phyloP scores from a whole-genome alignment of 1,140 invertebrate genomes.

The Temnothorax curvispinosus region DNA sequence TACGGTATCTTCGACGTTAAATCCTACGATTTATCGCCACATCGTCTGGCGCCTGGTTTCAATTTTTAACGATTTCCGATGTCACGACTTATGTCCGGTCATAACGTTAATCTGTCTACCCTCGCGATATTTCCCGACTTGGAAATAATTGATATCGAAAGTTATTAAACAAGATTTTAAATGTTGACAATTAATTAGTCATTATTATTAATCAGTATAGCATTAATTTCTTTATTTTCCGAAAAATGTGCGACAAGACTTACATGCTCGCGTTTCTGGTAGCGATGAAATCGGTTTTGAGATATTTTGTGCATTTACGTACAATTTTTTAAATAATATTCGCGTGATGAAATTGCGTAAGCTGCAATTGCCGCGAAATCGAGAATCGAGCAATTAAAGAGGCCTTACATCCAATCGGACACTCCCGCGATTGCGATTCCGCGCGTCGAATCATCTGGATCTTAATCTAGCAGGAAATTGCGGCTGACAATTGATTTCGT shows the following conservation, averaged over 20 bases:
- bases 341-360: background rate
- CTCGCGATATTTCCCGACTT: background rate
- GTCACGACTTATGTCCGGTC: conserved; percentile 17
- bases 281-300: background rate
- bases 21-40: conserved; percentile 25
- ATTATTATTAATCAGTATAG: background rate
- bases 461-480: conserved; percentile 76
- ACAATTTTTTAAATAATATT: background rate
- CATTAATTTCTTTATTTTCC: background rate
- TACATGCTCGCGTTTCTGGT: background rate
- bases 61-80: conserved; percentile 45
- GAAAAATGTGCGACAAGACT: background rate
- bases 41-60: conserved; percentile 35
- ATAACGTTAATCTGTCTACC: conserved; percentile 13
- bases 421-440: conserved; percentile 23
- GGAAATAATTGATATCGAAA: background rate
- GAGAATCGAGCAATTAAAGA: conserved; percentile 55
- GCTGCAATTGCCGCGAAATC: conserved; percentile 22
- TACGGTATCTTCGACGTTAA: conserved; percentile 31
- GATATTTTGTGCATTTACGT: background rate
- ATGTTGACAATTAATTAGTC: background rate
- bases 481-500: conserved; percentile 77
- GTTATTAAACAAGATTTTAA: background rate
- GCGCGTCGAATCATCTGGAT: conserved; percentile 35
- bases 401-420: conserved; percentile 47